Base-by-base conservation (phyloP, 2,888 invertebrate species). In the Volucella inanis region DNA sequence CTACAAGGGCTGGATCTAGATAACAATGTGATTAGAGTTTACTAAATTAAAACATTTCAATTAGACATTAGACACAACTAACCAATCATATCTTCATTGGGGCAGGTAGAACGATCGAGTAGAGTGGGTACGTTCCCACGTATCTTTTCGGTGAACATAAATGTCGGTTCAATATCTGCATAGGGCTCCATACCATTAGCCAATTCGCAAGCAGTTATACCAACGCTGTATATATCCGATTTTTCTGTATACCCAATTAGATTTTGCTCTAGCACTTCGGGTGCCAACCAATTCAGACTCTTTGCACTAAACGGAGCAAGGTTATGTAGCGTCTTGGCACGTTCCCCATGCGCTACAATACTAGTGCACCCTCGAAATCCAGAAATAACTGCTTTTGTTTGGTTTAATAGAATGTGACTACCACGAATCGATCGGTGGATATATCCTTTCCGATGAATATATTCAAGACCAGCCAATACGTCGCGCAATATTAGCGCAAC, bases 111-210 rank as follows among this genome's bases (percentile, higher is more conserved):
- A 88, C 94, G 94, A 92, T 97, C 97, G 39, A 97, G 92, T 75
- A 97, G 92, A 80, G 95, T 95, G 8, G 97, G 96, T 0, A 95
- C 93, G 88, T 94, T 94, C 0, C 98, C 98, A 70, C 96, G 94
- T 41, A 92, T 89, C 92, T 98, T 98, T 92, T 98, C 98, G 3
- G 97, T 96, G 88, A 98, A 93, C 97, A 98, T 98, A 89, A 98
- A 93, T 0, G 98, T 97, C n/a, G 95, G 95, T 8, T 96, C 94
- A 89, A 97, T 95, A 88, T 96, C 97, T 0, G 95, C 94, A 92
- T 97, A 98, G 0, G 98, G 98, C 87, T 97, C 96, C 43, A 96
- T 94, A 0, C 98, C 98, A 92, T 98, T 98, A 52, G 96, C 97
- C 81, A 91, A 65, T 87, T 91, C 91, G 91, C 98, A 98, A 59